Conservation (phyloP, 2,113 vertebrate species). For the Otolemur garnettii region DNA sequence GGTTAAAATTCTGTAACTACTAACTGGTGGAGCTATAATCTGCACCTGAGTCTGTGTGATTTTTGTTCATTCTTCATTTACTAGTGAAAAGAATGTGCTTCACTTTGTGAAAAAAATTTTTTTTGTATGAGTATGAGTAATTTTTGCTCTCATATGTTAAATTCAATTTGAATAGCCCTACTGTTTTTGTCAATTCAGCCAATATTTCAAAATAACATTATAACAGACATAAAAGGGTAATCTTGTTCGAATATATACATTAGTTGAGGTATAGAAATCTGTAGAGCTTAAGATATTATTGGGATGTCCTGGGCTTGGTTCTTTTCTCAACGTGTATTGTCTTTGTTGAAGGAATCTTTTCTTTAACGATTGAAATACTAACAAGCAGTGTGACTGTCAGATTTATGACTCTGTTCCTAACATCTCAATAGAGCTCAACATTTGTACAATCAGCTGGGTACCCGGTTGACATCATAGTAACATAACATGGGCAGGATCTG, state of each 20-base stretch:
- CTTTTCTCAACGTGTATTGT: background rate
- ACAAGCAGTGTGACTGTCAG: background rate
- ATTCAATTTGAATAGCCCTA: background rate
- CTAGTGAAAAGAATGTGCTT: background rate
- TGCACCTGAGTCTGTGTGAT: background rate
- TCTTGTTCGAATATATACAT: background rate
- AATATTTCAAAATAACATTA: background rate
- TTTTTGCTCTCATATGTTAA: background rate
- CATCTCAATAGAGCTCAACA: background rate
- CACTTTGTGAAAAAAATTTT: background rate
- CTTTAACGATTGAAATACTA: background rate
- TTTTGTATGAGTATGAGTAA: background rate
- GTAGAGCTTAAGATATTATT: background rate
- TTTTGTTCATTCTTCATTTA: background rate
- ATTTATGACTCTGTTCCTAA: background rate
- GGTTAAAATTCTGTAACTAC: background rate
- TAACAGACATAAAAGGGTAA: background rate
- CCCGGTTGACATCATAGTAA: background rate
- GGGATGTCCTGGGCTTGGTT: background rate
- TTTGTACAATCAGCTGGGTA: background rate
- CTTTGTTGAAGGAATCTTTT: background rate
- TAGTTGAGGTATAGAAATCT: background rate
- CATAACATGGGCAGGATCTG: background rate
- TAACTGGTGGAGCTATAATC: background rate
- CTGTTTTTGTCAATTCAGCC: background rate